These are phyloP conservation scores for Agriopis aurantiaria DNA, from an alignment of 2,888 invertebrate genomes.

Conservation along the genomic window DNA sequence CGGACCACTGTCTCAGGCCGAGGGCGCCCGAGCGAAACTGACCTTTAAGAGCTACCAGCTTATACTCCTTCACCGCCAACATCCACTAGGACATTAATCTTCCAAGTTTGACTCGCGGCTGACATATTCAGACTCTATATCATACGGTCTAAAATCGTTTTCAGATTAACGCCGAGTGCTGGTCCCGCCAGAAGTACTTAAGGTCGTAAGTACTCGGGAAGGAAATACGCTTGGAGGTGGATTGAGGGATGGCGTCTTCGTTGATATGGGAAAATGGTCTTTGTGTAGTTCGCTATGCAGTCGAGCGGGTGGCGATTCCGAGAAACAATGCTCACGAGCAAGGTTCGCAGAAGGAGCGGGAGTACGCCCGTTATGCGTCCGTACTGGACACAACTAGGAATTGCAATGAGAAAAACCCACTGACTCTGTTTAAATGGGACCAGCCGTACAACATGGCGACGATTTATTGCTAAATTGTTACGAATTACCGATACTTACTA, in stretches of 20 bases:
- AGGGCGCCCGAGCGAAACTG: constrained; percentile 64
- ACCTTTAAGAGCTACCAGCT: constrained; percentile 62
- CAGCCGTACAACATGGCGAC: constrained; percentile 66
- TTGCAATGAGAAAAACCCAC: constrained; percentile 79
- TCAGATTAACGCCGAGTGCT: constrained; percentile 54
- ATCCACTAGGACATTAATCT: constrained; percentile 72
- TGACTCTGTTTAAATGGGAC: constrained; percentile 78
- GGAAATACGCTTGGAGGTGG: constrained; percentile 67
- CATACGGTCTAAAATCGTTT: constrained; percentile 69
- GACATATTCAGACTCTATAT: constrained; percentile 67
- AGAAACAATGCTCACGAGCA: constrained; percentile 79
- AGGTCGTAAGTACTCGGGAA: constrained; percentile 69
- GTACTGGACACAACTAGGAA: constrained; percentile 77
- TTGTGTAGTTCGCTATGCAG: constrained; percentile 71
- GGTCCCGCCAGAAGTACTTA: constrained; percentile 47
- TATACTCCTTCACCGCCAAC: constrained; percentile 62
- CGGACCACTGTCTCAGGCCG: constrained; percentile 63
- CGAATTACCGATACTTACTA: constrained; percentile 71
- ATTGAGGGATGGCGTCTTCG: constrained; percentile 73
- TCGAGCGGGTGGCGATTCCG: constrained; percentile 73
- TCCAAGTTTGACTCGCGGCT: constrained; percentile 55
- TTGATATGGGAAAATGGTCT: constrained; percentile 65
- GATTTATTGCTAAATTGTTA: constrained; percentile 80
- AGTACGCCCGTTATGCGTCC: constrained; percentile 70
- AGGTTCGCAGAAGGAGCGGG: constrained; percentile 82